These are phyloP conservation scores for Perodicticus potto DNA, from an alignment of 2,797 vertebrate genomes.

Conservation along the genomic window DNA sequence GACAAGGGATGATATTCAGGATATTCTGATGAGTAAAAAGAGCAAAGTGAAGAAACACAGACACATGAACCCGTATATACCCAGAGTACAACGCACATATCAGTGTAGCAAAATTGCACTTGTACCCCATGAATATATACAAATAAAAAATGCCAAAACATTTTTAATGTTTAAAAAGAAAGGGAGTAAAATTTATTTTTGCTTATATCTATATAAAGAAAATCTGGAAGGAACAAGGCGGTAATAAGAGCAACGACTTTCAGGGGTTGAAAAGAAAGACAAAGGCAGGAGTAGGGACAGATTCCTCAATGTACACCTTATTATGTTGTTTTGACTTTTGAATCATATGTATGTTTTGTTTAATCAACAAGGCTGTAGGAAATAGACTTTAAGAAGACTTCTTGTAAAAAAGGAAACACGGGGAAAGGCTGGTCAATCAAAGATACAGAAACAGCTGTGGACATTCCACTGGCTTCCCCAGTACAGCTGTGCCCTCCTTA, in stretches of 20 bases:
- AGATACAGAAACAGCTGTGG: neutral
- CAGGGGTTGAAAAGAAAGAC: neutral
- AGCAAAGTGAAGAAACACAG: neutral
- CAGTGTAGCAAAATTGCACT: neutral
- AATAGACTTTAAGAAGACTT: neutral
- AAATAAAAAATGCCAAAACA: neutral
- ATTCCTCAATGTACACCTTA: neutral
- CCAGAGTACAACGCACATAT: neutral
- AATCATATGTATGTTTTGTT: neutral
- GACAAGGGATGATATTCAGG: too few relatives aligned
- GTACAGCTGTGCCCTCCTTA: neutral
- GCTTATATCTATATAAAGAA: neutral
- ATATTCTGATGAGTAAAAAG: neutral
- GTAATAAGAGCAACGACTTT: neutral
- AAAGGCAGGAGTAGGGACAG: too few relatives aligned
- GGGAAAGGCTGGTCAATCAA: neutral
- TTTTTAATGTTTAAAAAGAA: neutral
- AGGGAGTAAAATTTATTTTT: conserved; percentile 4
- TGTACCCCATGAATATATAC: neutral
- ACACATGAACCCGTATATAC: neutral
- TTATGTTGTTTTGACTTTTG: neutral
- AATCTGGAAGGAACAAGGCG: neutral
- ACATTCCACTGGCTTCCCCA: neutral
- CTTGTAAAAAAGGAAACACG: neutral
- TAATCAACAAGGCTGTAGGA: neutral